Evolutionary conservation across 1,140 invertebrate genomes (phyloP).

Genomic region (Prorops nasuta): DNA sequence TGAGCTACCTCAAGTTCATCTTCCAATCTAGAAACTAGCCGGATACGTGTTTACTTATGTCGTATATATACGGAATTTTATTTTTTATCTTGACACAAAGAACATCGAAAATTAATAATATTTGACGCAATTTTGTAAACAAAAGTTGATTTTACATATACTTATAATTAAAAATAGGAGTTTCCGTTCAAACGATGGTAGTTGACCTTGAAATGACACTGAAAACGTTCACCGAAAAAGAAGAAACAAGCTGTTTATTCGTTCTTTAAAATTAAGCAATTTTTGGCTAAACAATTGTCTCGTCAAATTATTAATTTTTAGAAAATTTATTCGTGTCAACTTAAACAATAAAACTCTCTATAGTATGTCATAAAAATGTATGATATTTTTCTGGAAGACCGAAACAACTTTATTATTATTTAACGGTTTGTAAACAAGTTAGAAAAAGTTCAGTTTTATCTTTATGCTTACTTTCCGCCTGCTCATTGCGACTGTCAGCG

Average conservation of each 20-base stretch:
- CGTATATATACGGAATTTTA: neutral
- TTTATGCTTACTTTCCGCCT: conserved; percentile 11
- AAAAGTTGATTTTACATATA: neutral
- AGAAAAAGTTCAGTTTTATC: neutral
- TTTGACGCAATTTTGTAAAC: neutral
- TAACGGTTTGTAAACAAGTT: neutral
- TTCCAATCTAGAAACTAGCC: conserved; percentile 26
- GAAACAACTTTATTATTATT: too few relatives aligned
- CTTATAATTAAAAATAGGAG: neutral
- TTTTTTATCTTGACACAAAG: neutral
- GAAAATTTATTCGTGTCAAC: too few relatives aligned
- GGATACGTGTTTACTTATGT: neutral
- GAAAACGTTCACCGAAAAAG: too few relatives aligned
- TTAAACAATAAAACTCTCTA: too few relatives aligned
- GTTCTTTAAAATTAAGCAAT: too few relatives aligned
- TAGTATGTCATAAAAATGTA: too few relatives aligned
- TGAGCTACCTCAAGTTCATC: conserved; percentile 17
- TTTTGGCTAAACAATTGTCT: too few relatives aligned
- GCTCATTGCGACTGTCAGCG: neutral
- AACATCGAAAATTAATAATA: neutral
- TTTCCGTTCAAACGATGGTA: too few relatives aligned
- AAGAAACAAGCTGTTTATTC: too few relatives aligned
- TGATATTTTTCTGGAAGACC: too few relatives aligned
- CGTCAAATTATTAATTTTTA: too few relatives aligned
- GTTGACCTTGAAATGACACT: too few relatives aligned